Base-by-base conservation (phyloP, 2,888 invertebrate species). In the Scaptomyza polygonia region DNA sequence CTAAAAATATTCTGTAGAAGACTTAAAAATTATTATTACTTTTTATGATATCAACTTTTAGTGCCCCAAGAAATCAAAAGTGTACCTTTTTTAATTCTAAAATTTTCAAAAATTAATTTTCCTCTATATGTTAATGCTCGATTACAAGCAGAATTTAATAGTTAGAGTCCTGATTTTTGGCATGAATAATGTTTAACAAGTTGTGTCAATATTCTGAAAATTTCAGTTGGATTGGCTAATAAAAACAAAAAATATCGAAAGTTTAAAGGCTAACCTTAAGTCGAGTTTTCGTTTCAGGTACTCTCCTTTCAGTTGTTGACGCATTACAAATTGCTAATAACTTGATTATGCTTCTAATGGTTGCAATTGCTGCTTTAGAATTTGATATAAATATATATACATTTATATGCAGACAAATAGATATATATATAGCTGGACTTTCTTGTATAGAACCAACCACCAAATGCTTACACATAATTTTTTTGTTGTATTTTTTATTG, bases 261-360 rank as follows among this genome's bases (percentile, higher is more conserved):
- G 3, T 25, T 11, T 25, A 32, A 0, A 48, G 57, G 34, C 57
- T 62, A 76, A 57, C 3, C 11, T 2, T 7, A 0, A 9, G 27
- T 29, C 30, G 11, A 12, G 7, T n/a, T 11, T 9, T 6, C 8
- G 0, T 5, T 1, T 0, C 0, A 7, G 0, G 0, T 7, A n/a
- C 4, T n/a, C 27, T 47, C 36, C 48, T 39, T 62, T 53, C 44
- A 72, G 62, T 67, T 77, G 75, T 77, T 70, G 77, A 69, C 86
- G 76, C 78, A 81, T 55, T 64, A 70, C 77, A 72, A 79, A 72
- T 88, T 72, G 85, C 67, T 75, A 88, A 86, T 81, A 84, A 86
- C 88, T 86, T 88, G 72, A 88, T 86, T 88, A 81, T 79, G 70
- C 82, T 61, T 72, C 75, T 88, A 88, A 86, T 87, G 77, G 68